phyloP scores from a whole-genome alignment of 2,888 invertebrate genomes.

The Aphidius colemani region DNA sequence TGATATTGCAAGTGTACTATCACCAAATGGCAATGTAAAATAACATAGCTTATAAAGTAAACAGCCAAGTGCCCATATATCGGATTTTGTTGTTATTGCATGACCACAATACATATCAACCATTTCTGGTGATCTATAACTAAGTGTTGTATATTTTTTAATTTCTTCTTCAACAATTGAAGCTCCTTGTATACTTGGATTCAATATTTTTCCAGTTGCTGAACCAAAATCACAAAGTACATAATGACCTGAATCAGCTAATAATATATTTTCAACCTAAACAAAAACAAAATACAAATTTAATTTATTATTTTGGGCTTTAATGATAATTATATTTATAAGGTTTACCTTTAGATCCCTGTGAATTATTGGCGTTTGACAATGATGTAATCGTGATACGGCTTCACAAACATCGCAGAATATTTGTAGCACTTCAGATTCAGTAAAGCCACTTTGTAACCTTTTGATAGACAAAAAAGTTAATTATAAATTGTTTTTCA shows the following conservation, averaged over 20 bases:
- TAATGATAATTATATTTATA: not conserved
- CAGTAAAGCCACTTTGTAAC: slow-evolving; percentile 73
- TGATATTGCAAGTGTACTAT: slow-evolving; percentile 90
- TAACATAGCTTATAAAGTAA: slow-evolving; percentile 87
- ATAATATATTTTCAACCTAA: slow-evolving; percentile 85
- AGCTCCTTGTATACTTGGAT: slow-evolving; percentile 71
- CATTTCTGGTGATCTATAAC: slow-evolving; percentile 92
- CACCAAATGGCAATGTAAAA: slow-evolving; percentile 88
- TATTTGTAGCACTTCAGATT: slow-evolving; percentile 80
- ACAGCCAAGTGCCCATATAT: slow-evolving; percentile 91
- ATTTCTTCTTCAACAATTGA: slow-evolving; percentile 81
- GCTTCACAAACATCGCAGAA: slow-evolving; percentile 93
- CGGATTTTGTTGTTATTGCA: slow-evolving; percentile 82
- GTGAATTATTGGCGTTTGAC: slow-evolving; percentile 91
- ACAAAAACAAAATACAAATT: not conserved
- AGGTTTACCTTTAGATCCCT: slow-evolving; percentile 77
- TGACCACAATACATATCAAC: slow-evolving; percentile 85
- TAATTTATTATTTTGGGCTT: not conserved
- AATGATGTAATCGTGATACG: slow-evolving; percentile 87
- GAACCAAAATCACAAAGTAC: slow-evolving; percentile 94
- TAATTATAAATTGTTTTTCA: slow-evolving; percentile 4
- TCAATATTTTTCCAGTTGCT: slow-evolving; percentile 80
- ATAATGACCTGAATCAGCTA: slow-evolving; percentile 78
- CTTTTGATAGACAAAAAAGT: slow-evolving; percentile 47
- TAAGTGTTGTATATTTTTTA: slow-evolving; percentile 85